A percentile compares a stretch with the other conserved stretches of the same genome.
Evolutionary conservation across 2,797 vertebrate genomes (phyloP).

Genomic region (Parauchenoglanis punctatus): DNA sequence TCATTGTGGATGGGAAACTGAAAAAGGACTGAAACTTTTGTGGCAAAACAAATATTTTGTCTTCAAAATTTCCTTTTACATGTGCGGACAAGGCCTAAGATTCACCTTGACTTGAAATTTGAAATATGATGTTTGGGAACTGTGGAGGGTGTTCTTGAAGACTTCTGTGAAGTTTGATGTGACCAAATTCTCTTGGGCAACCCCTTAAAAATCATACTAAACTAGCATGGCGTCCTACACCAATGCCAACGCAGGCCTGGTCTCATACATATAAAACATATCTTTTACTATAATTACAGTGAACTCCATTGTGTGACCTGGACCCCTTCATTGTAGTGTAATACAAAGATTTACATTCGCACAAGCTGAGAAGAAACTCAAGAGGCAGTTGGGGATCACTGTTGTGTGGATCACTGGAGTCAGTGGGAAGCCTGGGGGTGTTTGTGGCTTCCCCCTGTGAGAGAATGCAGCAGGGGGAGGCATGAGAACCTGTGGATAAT

Average conservation of each 20-base stretch:
- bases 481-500: conserved; percentile 29
- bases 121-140: neutral
- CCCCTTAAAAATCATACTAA: neutral
- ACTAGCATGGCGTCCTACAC: neutral
- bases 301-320: neutral
- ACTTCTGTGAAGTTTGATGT: neutral
- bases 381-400: conserved; percentile 4
- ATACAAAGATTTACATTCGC: conserved; percentile 11
- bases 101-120: neutral
- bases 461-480: conserved; percentile 26
- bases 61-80: neutral
- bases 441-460: conserved; percentile 32
- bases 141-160: neutral
- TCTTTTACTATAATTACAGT: neutral
- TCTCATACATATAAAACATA: neutral
- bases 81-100: neutral
- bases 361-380: neutral
- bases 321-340: neutral
- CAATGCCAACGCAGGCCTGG: neutral
- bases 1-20: neutral
- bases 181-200: neutral
- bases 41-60: neutral
- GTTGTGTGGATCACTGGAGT: conserved; percentile 30
- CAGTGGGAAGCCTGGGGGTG: conserved; percentile 26
- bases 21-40: neutral